Percentiles rank a stretch among this genome's conserved stretches.
Evolutionary conservation across 2,888 invertebrate species (phyloP).

Genomic region (Tinea trinotella): DNA sequence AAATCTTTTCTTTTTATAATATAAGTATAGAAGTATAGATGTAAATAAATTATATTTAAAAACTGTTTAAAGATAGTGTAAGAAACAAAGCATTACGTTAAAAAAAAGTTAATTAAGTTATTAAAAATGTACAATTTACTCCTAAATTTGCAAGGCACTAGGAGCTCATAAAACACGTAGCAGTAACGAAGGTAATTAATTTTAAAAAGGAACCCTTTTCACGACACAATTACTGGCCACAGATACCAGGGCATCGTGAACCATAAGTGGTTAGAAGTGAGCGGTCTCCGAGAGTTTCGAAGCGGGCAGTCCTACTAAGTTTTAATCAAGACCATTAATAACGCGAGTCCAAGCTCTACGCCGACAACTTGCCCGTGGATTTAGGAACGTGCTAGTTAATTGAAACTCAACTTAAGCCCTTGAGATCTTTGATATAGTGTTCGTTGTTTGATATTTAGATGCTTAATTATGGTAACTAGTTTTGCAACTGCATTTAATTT

Average conservation of each 20-base stretch:
- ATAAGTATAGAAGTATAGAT: too few relatives aligned
- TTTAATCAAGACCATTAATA: conserved; percentile 35
- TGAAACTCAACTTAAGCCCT: conserved; percentile 28
- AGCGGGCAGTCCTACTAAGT: conserved; percentile 24
- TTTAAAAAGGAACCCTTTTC: too few relatives aligned
- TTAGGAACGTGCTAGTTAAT: conserved; percentile 23
- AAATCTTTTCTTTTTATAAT: too few relatives aligned
- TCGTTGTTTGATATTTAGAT: conserved; percentile 15
- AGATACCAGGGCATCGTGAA: neutral
- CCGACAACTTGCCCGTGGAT: conserved; percentile 26
- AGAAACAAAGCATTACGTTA: too few relatives aligned
- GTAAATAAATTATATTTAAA: too few relatives aligned
- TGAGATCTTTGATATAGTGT: conserved; percentile 19
- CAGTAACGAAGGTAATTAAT: too few relatives aligned
- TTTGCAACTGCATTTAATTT: neutral
- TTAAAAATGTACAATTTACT: too few relatives aligned
- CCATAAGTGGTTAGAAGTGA: neutral
- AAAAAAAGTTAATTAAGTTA: too few relatives aligned
- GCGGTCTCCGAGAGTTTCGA: neutral
- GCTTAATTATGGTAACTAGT: neutral
- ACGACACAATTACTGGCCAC: neutral
- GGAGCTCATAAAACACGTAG: too few relatives aligned
- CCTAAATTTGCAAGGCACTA: too few relatives aligned
- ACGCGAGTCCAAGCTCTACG: conserved; percentile 22
- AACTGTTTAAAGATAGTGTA: too few relatives aligned